Evolutionary conservation across 2,888 invertebrate species (phyloP), one percentile per base, ranked within the genome.

Genomic region (Tenodera sinensis): DNA sequence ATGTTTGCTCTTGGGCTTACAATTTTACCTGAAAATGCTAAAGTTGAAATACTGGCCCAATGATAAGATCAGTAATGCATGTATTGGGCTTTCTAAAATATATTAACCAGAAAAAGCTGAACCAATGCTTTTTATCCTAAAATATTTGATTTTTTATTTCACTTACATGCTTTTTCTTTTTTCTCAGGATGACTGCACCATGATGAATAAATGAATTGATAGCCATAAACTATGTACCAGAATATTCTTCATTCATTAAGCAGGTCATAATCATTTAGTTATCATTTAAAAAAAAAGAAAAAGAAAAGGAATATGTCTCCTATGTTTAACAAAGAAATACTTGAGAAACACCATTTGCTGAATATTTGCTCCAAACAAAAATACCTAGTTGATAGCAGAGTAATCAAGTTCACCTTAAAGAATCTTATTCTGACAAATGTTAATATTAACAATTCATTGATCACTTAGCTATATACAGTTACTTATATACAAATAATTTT

Each of bases 401-500:
- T 87, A 25, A 3, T 30, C 81, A 8, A 82, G 30, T 42, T 81
- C 83, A 28, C 25, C 47, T 87, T 14, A 81, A 86, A 85, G 88
- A 88, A 87, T 89, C 82, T 84, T 90, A 90, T 88, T 88, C 85
- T 89, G 89, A 90, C 90, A 86, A 90, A 90, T 90, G 90, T 88
- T 71, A 90, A 88, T 90, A 90, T 90, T 90, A 90, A 90, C 90
- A 90, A 90, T 90, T 89, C 90, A 88, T 90, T 89, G 54, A 71
- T 71, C 54, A 90, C 89, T 34, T 89, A 90, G 88, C 89, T 90
- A 90, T 90, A 87, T 89, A 90, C 89, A 89, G 85, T 90, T 88
- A 90, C 88, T 90, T 90, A 90, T 90, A 89, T 90, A 90, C 90
- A 90, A 90, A 90, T 90, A 90, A 89, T 89, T 89, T 90, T 85